Conservation (phyloP, 2,113 vertebrate genomes). For the Otis tarda region DNA sequence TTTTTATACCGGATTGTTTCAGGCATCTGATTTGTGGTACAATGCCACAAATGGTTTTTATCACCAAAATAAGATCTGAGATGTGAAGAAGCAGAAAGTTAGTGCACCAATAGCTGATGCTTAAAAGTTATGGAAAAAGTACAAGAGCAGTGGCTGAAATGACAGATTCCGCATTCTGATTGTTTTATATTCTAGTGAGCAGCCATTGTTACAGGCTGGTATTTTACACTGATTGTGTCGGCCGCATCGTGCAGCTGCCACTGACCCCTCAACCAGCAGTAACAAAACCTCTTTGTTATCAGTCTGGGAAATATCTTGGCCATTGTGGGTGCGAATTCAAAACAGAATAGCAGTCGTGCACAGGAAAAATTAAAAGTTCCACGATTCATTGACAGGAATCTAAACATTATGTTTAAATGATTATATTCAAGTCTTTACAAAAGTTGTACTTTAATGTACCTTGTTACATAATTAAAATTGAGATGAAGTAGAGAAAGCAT, state of each 20-base stretch:
- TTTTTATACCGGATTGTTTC: not conserved
- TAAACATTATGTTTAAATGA: not conserved
- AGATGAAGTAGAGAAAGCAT: not conserved
- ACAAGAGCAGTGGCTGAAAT: conserved; percentile 58
- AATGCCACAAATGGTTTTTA: not conserved
- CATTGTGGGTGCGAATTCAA: conserved; percentile 57
- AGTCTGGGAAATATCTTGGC: conserved; percentile 60
- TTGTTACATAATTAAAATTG: not conserved
- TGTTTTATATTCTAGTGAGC: conserved; percentile 62
- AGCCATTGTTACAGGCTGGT: conserved; percentile 12
- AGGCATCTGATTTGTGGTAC: not conserved
- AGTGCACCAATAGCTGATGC: not conserved
- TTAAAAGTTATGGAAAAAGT: conserved; percentile 7
- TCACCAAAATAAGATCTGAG: not conserved
- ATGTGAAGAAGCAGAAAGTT: not conserved
- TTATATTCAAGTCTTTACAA: not conserved
- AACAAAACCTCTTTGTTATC: conserved; percentile 72
- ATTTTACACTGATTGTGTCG: conserved; percentile 51
- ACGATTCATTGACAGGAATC: not conserved
- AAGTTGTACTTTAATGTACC: not conserved
- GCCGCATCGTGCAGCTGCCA: conserved; percentile 56
- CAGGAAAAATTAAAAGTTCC: conserved; percentile 28
- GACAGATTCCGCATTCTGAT: conserved; percentile 24
- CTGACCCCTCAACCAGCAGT: conserved; percentile 19
- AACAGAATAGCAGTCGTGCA: conserved; percentile 34